Evolutionary conservation across 1,140 invertebrate species (phyloP).

Genomic region (Medauroidea extradentata): DNA sequence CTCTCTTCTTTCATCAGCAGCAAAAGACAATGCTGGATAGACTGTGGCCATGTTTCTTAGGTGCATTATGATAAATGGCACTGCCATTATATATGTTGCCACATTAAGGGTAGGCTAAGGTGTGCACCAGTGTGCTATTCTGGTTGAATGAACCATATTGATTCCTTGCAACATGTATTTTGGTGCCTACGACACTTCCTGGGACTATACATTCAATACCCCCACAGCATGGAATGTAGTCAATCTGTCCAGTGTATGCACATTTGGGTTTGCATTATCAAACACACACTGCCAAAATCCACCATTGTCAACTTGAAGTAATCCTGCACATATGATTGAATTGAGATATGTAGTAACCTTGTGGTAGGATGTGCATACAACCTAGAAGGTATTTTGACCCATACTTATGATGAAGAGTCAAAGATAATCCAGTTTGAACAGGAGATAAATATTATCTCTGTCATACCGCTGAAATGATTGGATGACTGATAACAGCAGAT

Average conservation of each 20-base stretch:
- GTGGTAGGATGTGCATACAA: constrained; percentile 3
- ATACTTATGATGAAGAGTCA: constrained; percentile 9
- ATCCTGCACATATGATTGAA: constrained; percentile 5
- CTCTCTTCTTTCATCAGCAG: too few relatives aligned
- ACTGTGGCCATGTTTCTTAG: too few relatives aligned
- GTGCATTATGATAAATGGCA: too few relatives aligned
- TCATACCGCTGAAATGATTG: constrained; percentile 4
- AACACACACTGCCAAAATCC: not conserved
- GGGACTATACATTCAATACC: too few relatives aligned
- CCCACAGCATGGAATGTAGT: not conserved
- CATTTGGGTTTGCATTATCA: not conserved
- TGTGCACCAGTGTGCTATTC: too few relatives aligned
- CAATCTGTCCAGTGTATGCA: constrained; percentile 4
- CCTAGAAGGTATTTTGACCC: constrained; percentile 9
- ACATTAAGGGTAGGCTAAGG: too few relatives aligned
- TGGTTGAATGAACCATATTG: too few relatives aligned
- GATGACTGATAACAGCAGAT: not conserved
- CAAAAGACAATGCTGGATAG: too few relatives aligned
- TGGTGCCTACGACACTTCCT: too few relatives aligned
- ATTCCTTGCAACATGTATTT: too few relatives aligned
- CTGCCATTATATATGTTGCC: too few relatives aligned
- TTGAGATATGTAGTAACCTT: constrained; percentile 6
- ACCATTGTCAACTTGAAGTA: not conserved
- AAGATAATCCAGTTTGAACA: constrained; percentile 4
- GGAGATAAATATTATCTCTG: constrained; percentile 1